Conservation (phyloP, 1,140 invertebrate species). For the Megalonaias nervosa region DNA sequence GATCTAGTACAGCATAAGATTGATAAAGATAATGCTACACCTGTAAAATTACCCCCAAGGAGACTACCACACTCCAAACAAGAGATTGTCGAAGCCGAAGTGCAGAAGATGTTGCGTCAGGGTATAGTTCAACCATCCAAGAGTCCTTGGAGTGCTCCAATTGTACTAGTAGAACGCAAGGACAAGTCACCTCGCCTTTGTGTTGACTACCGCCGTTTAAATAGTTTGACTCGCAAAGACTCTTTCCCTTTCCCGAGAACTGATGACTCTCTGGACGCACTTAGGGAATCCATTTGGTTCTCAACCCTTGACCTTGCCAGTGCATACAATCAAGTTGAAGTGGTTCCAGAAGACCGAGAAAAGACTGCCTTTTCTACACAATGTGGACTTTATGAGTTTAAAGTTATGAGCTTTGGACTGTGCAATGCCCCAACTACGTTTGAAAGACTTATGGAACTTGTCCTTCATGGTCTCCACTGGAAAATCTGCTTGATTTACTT, state of each 20-base stretch:
- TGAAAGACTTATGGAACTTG: slow-evolving; percentile 11
- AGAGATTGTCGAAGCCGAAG: slow-evolving; percentile 13
- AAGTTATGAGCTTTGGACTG: no score
- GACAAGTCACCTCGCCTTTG: no score
- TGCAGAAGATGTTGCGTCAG: slow-evolving; percentile 22
- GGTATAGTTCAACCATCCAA: slow-evolving; percentile 34
- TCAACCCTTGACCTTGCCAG: not conserved
- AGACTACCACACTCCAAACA: slow-evolving; percentile 22
- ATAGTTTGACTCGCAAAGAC: slow-evolving; percentile 5
- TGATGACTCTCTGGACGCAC: not conserved
- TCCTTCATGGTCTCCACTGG: not conserved
- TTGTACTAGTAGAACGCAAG: slow-evolving; percentile 48
- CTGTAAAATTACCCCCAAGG: slow-evolving; percentile 15
- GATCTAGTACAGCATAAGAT: slow-evolving; percentile 24
- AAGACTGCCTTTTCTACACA: no score
- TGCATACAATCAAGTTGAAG: slow-evolving; percentile 2
- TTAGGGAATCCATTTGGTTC: not conserved
- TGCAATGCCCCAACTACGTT: not conserved
- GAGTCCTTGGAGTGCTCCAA: slow-evolving; percentile 28
- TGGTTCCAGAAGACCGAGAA: not conserved
- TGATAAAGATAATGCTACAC: slow-evolving; percentile 29
- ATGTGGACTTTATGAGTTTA: no score
- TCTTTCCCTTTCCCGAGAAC: slow-evolving; percentile 13
- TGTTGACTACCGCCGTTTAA: no score
- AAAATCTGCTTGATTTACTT: not conserved